phyloP scores from a whole-genome alignment of 2,888 invertebrate genomes.

The Mesopsocus fuscifrons region DNA sequence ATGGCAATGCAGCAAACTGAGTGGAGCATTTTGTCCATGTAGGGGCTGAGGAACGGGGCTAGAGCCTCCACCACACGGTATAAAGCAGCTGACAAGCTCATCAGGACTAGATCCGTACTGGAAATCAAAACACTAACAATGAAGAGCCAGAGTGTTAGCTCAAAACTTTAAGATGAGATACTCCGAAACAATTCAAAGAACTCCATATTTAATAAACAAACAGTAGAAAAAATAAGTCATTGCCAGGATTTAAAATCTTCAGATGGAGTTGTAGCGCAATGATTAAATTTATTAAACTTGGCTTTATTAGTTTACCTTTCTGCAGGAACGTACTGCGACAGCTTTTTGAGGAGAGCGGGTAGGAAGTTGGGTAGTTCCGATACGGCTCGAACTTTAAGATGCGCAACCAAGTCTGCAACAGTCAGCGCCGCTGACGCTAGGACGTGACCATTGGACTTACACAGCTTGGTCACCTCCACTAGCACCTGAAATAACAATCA shows the following conservation, averaged over 20 bases:
- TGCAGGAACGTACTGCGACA: slow-evolving; percentile 20
- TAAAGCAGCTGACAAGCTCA: slow-evolving; percentile 58
- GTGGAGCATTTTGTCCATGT: slow-evolving; percentile 46
- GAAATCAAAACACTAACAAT: slow-evolving; percentile 11
- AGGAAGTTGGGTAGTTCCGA: slow-evolving; percentile 57
- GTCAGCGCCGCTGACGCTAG: slow-evolving; percentile 56
- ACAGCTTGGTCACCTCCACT: slow-evolving; percentile 42
- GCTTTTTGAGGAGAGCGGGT: slow-evolving; percentile 47
- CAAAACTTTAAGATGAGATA: too few species aligned
- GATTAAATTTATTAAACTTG: too few species aligned
- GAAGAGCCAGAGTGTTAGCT: too few species aligned
- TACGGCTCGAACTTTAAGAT: slow-evolving; percentile 56
- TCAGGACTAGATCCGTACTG: slow-evolving; percentile 34
- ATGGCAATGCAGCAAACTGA: background rate
- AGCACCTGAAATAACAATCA: slow-evolving; percentile 30
- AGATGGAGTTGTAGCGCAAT: too few species aligned
- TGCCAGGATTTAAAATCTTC: slow-evolving; percentile 6
- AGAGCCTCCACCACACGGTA: slow-evolving; percentile 67
- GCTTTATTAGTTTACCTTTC: too few species aligned
- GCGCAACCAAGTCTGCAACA: slow-evolving; percentile 57
- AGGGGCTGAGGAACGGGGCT: slow-evolving; percentile 69
- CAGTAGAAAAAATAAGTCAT: background rate
- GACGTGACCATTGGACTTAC: slow-evolving; percentile 35
- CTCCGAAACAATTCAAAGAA: too few species aligned
- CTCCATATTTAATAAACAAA: too few species aligned